Base-by-base conservation (phyloP, 2,888 invertebrate species). In the Sminthurinus aureus region DNA sequence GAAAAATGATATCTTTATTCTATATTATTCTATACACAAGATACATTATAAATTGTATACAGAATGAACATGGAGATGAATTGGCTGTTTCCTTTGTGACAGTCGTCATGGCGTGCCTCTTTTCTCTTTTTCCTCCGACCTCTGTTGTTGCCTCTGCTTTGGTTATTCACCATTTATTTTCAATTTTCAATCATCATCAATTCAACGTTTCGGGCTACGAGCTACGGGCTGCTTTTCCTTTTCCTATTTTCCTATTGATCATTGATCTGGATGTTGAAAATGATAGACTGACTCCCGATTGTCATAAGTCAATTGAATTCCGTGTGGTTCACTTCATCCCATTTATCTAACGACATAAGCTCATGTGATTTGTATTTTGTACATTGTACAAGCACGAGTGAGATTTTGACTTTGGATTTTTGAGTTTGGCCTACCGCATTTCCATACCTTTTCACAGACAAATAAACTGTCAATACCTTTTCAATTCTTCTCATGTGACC, bases 1-100 rank as follows among this genome's bases (percentile, higher is more conserved):
- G 71, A 20, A 67, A 22, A 38, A 38, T 38, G 38, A 38, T 38
- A 6, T 38, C 38, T n/a, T 20, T 67, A 11, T 67, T n/a, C 20
- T 67, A 20, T 8, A 20, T 11, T 67, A 6, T 67, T 6, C 4
- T 11, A 15, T 20, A 66, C 15, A 67, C 26, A 24, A 26, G 24
- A 71, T 26, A 1, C 0, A 12, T 71, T 2, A 9, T 9, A 11
- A n/a, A n/a, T n/a, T 38, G 38, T 38, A 38, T 38, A 38, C 38
- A 38, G 38, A 38, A 38, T 38, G 38, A 38, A 38, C 3, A 1
- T 38, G 38, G 38, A n/a, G 67, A 82, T 82, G 82, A 82, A 82
- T 82, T 82, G 77, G 69, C 76, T 82, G 13, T 82, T 81, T 81
- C 82, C 51, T 77, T 82, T 82, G 82, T 82, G 22, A 20, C 26